Evolutionary conservation across 2,113 vertebrate species (phyloP), one percentile per base, ranked within the genome.

Genomic region (Oxyruncus cristatus): DNA sequence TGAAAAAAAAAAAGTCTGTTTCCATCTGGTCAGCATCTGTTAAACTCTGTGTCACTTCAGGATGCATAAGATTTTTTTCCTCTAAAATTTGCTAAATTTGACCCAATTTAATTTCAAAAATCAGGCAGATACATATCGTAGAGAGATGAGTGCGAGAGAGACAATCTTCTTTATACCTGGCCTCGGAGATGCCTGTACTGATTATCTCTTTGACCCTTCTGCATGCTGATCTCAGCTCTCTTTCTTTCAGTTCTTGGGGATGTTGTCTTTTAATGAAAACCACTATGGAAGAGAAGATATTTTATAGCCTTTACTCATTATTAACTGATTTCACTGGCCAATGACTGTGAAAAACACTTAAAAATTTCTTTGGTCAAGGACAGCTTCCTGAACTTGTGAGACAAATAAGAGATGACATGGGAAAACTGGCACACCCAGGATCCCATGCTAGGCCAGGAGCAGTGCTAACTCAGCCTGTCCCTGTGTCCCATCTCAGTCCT

Each of bases 11-110:
- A 47, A 76, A 2, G 11, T 21, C 47, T 92, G 14, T 73, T 96
- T 92, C 82, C 88, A 90, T 91, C 78, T 94, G 89, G 71, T 59
- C 80, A 85, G 62, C 86, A 96, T 88, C 91, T 95, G 86, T 72
- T 80, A 75, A 63, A 56, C 32, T 93, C 63, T 47, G 15, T 28
- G 30, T 91, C 77, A 61, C 56, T 86, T 47, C 35, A 86, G 59
- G 76, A 68, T 3, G 0, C 6, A 5, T 59, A 70, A 79, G 41
- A 53, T 2, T 30, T 52, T 84, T 79, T 85, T 79, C 8, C 27
- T 80, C 30, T 47, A 59, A 24, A 4, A 0, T 77, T 89, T 75
- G 32, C 14, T 87, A 89, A 68, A 68, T 75, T 82, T 68, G 62
- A 82, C 49, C 65, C 15, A 65, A 44, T 78, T 89, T 65, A 56